Base-by-base conservation (phyloP, 2,888 invertebrate species). In the Ephialtes manifestator region DNA sequence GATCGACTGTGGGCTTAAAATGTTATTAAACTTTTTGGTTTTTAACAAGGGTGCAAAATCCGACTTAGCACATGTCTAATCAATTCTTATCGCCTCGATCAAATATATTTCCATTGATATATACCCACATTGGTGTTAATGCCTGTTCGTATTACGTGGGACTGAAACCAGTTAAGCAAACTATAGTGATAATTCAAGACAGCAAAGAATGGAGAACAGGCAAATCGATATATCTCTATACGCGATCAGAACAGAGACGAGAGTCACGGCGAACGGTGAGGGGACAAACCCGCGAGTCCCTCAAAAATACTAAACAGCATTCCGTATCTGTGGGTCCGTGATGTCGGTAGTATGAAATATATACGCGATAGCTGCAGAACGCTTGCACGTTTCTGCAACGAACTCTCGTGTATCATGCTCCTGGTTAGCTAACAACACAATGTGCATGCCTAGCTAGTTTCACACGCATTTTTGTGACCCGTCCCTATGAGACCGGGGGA, bases 361-460 rank as follows among this genome's bases (percentile, higher is more conserved):
- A 43, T 43, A 65, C 28, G 31, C 28, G 31, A 31, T 48, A 51
- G 46, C 71, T 60, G 43, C 43, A 18, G 55, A 51, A 31, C 63
- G 31, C n/a, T 63, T 35, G 43, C 48, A 76, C 46, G 65, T 67
- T 39, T 71, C 71, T n/a, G 72, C 81, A 81, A 72, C 20, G 77
- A 39, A 11, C 39, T 75, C 77, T 77, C 72, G 35, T 46, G 18
- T 24, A 48, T 35, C 68, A 31, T 24, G 35, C 18, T 18, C 11
- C n/a, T 28, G 55, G 70, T 84, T 86, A 71, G 83, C 85, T 76
- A 84, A 87, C 71, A 84, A 87, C 71, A 91, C 92, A 91, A 90
- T 91, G 86, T 90, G 84, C 90, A 91, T 90, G 90, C 88, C 90
- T 85, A 86, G 87, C 75, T 90, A 87, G 85, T 91, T 91, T 89